Conservation (phyloP, 2,888 invertebrate species). For the Rhabditoides inermis region DNA sequence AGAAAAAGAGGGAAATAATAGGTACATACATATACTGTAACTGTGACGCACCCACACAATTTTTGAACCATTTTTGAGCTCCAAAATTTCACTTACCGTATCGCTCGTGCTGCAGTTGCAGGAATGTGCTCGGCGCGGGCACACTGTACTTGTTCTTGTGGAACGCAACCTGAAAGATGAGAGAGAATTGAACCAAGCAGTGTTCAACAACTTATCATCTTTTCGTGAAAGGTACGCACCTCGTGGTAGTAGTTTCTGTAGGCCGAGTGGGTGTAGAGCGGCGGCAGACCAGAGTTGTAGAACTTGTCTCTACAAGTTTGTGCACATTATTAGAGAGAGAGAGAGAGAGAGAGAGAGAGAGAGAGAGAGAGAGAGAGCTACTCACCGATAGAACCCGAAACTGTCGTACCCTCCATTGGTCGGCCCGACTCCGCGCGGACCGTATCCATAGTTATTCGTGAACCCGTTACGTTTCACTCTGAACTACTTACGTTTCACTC, state of each 20-base stretch:
- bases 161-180: no score
- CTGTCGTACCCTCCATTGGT: slow-evolving; percentile 39
- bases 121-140: slow-evolving; percentile 33
- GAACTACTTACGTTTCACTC: no score
- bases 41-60: no score
- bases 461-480: slow-evolving; percentile 40
- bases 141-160: slow-evolving; percentile 38
- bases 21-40: no score
- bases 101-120: slow-evolving; percentile 38
- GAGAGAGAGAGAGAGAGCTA: background rate
- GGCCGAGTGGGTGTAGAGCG: slow-evolving; percentile 32
- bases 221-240: no score
- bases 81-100: slow-evolving; percentile 22
- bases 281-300: slow-evolving; percentile 41
- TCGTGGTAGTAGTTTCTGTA: slow-evolving; percentile 45
- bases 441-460: slow-evolving; percentile 44
- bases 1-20: background rate
- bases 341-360: background rate
- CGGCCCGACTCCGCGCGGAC: slow-evolving; percentile 35
- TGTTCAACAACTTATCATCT: no score
- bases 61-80: background rate
- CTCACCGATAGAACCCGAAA: slow-evolving; percentile 32
- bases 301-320: slow-evolving; percentile 29
- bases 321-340: background rate
- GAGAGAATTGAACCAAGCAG: no score